Conservation (phyloP, 1,140 invertebrate genomes). For the Laupala kohalensis region DNA sequence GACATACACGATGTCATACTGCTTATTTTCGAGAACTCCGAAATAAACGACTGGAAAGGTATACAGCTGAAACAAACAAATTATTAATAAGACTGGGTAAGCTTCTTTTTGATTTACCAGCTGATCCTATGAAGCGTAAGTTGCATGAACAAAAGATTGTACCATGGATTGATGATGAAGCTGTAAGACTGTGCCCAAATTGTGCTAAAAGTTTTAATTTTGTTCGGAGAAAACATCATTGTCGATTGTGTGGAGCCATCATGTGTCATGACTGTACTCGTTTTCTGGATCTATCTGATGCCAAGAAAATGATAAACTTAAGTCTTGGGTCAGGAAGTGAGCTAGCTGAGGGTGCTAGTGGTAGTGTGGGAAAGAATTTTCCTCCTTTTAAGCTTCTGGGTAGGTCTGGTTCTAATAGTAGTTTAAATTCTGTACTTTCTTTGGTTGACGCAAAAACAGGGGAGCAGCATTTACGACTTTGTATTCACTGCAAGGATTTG, state of each 20-base stretch:
- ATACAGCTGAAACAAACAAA: constrained; percentile 90
- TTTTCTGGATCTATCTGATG: constrained; percentile 70
- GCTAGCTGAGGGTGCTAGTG: constrained; percentile 9
- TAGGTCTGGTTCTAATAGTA: constrained; percentile 25
- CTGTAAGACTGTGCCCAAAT: constrained; percentile 78
- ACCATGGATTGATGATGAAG: constrained; percentile 82
- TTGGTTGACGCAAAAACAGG: constrained; percentile 34
- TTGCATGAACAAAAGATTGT: constrained; percentile 69
- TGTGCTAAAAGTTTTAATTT: constrained; percentile 83
- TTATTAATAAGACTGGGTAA: constrained; percentile 87
- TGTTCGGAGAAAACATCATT: constrained; percentile 86
- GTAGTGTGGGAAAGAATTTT: not conserved
- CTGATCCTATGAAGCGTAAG: constrained; percentile 69
- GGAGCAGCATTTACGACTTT: constrained; percentile 61
- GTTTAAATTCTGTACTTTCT: constrained; percentile 31
- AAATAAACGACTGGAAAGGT: constrained; percentile 64
- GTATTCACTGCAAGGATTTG: constrained; percentile 64
- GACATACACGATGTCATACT: constrained; percentile 51
- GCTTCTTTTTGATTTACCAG: constrained; percentile 68
- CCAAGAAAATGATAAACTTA: constrained; percentile 49
- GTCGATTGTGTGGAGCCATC: constrained; percentile 86
- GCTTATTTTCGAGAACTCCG: constrained; percentile 66
- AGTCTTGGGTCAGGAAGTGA: constrained; percentile 24
- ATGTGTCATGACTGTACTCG: constrained; percentile 89
- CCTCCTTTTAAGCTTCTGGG: constrained; percentile 7